phyloP scores from a whole-genome alignment of 2,113 vertebrate species.

The Cebus imitator region DNA sequence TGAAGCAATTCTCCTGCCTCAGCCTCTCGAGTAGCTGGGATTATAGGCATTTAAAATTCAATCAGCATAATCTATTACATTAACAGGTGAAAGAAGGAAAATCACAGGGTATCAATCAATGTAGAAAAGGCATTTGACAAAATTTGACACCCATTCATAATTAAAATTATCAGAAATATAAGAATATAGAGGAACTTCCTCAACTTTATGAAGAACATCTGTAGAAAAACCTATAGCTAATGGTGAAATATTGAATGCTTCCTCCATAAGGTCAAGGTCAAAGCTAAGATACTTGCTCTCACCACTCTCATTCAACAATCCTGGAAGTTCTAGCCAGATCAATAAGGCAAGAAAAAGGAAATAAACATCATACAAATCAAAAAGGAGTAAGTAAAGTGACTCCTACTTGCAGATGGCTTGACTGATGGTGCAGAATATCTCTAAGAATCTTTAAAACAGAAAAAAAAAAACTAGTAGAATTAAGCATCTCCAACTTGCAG shows the following conservation, averaged over 20 bases:
- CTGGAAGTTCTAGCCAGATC: neutral
- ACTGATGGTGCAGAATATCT: neutral
- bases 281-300: neutral
- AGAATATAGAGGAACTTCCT: neutral
- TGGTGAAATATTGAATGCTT: neutral
- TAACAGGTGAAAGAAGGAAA: neutral
- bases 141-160: neutral
- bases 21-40: no score
- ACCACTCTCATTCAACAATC: neutral
- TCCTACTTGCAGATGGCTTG: neutral
- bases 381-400: neutral
- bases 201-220: neutral
- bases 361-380: neutral
- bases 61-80: neutral
- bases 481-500: neutral
- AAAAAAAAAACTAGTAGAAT: neutral
- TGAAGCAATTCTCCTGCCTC: no score
- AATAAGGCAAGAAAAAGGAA: neutral
- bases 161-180: neutral
- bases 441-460: neutral
- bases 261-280: neutral
- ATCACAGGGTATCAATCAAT: neutral
- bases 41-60: neutral
- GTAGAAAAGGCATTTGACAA: neutral
- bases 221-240: neutral